These are phyloP conservation scores for Limonius californicus DNA, from an alignment of 1,140 invertebrate species.

Conservation along the genomic window DNA sequence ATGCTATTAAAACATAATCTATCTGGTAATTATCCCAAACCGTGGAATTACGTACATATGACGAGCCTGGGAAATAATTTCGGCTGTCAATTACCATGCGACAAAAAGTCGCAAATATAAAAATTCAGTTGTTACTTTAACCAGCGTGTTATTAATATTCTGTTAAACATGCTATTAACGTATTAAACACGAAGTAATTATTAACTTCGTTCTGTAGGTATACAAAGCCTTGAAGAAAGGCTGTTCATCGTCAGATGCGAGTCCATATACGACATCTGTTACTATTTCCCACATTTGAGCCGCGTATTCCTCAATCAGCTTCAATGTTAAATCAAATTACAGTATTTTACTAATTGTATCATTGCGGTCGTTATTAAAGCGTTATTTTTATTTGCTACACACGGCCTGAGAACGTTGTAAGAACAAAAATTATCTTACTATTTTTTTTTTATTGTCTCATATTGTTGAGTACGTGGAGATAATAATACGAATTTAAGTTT, in stretches of 20 bases:
- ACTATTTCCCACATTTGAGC: not conserved
- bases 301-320: not conserved
- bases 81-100: not conserved
- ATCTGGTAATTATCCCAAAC: not conserved
- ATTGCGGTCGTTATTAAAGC: not conserved
- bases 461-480: not conserved
- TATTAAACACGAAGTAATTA: not conserved
- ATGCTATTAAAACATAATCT: not conserved
- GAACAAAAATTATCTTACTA: not conserved
- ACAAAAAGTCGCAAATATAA: not conserved
- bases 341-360: constrained; percentile 5
- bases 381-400: not conserved
- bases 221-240: not conserved
- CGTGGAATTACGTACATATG: not conserved
- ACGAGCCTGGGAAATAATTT: not conserved
- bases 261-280: not conserved
- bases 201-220: not conserved
- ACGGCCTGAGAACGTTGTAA: not conserved
- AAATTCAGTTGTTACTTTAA: not conserved
- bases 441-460: not conserved
- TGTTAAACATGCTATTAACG: not conserved
- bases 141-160: not conserved
- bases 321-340: constrained; percentile 13
- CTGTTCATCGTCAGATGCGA: not conserved
- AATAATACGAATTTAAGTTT: not conserved